A percentile compares a stretch with the other conserved stretches of the same genome.
phyloP scores from a whole-genome alignment of 2,888 invertebrate genomes.

The Phyllotreta striolata region DNA sequence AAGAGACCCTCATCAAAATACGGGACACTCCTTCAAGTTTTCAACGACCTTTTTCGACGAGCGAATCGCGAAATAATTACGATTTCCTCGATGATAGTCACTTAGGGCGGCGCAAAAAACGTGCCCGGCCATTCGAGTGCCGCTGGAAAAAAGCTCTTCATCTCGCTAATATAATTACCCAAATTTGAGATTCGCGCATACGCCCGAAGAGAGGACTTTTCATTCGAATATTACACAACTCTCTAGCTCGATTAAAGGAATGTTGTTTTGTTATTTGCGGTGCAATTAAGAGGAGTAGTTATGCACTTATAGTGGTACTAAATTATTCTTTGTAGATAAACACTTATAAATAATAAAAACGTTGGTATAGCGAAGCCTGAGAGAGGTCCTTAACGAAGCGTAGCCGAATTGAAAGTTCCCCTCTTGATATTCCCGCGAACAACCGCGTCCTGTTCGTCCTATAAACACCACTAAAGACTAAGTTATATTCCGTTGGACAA shows the following conservation, averaged over 20 bases:
- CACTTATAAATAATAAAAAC: no score
- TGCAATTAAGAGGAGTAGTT: no score
- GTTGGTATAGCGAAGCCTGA: slow-evolving; percentile 6
- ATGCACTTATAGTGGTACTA: no score
- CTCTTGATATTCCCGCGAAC: slow-evolving; percentile 29
- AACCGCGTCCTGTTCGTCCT: slow-evolving; percentile 22
- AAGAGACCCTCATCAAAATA: slow-evolving; percentile 35
- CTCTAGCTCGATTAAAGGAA: no score
- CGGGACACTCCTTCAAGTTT: slow-evolving; percentile 41
- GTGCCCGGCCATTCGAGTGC: slow-evolving; percentile 36
- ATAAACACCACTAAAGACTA: slow-evolving; percentile 17
- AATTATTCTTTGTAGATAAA: no score
- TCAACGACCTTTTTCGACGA: slow-evolving; percentile 41
- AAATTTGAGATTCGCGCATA: slow-evolving; percentile 47
- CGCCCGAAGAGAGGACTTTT: slow-evolving; percentile 40
- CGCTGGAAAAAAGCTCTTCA: slow-evolving; percentile 36
- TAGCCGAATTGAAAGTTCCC: slow-evolving; percentile 21
- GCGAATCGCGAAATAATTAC: slow-evolving; percentile 46
- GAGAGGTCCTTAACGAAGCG: slow-evolving; percentile 30
- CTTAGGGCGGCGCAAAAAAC: slow-evolving; percentile 38
- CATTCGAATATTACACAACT: slow-evolving; percentile 20
- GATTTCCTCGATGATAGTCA: slow-evolving; percentile 36
- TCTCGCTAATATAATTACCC: slow-evolving; percentile 47
- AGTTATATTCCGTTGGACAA: slow-evolving; percentile 41
- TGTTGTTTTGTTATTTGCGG: no score